Conservation (phyloP, 2,888 invertebrate species). For the Anticlea derivata region DNA sequence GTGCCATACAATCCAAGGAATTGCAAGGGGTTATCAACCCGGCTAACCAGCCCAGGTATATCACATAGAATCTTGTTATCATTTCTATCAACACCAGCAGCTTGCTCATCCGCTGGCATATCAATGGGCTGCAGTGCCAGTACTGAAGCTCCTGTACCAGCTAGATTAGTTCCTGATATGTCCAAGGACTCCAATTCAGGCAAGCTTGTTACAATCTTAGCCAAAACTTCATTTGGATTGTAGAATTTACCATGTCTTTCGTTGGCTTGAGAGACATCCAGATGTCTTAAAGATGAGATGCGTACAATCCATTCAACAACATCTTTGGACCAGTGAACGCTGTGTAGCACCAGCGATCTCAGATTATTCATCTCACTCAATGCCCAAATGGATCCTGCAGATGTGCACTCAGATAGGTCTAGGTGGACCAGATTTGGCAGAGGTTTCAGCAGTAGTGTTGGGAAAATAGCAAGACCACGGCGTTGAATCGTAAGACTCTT, state of each 20-base stretch:
- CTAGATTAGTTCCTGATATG: conserved; percentile 98
- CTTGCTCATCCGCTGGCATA: conserved; percentile 42
- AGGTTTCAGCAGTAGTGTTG: conserved; percentile 83
- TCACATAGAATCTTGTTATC: conserved; percentile 82
- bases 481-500: conserved; percentile 84
- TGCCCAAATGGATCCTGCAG: conserved; percentile 86
- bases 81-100: neutral
- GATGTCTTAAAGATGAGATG: conserved; percentile 84
- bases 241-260: conserved; percentile 89
- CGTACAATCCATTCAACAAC: conserved; percentile 85
- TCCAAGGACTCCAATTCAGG: conserved; percentile 92
- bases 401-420: conserved; percentile 88
- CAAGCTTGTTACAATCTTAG: conserved; percentile 88
- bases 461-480: conserved; percentile 71
- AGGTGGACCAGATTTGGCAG: conserved; percentile 86
- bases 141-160: conserved; percentile 90
- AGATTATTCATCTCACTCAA: conserved; percentile 87
- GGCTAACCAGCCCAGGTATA: conserved; percentile 93
- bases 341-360: conserved; percentile 90
- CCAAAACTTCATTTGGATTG: conserved; percentile 89
- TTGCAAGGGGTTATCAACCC: conserved; percentile 90
- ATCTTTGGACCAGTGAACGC: conserved; percentile 88
- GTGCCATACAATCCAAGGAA: conserved; percentile 97
- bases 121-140: conserved; percentile 36
- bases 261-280: conserved; percentile 93